These are phyloP conservation scores for Cardiocondyla obscurior DNA, from an alignment of 1,140 invertebrate species.

Conservation along the genomic window DNA sequence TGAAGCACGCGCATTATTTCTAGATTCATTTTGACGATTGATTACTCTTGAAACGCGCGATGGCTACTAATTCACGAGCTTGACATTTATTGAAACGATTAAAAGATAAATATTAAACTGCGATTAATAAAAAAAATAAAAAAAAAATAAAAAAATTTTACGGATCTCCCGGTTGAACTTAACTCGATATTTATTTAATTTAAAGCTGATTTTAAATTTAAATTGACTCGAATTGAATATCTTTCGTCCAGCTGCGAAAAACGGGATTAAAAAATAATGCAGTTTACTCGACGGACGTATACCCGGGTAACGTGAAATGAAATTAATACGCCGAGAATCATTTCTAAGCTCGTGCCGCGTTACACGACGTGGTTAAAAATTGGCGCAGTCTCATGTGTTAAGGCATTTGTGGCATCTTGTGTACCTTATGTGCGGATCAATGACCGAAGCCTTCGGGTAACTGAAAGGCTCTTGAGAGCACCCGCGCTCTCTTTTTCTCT, in stretches of 20 bases:
- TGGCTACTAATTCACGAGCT: not conserved
- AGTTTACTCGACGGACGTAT: not conserved
- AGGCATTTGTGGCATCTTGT: conserved; percentile 25
- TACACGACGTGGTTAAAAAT: not conserved
- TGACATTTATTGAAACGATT: not conserved
- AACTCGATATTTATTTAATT: not conserved
- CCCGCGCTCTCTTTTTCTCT: conserved; percentile 20
- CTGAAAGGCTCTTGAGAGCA: conserved; percentile 68
- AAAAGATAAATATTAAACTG: not conserved
- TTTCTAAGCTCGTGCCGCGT: not conserved
- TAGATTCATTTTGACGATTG: not conserved
- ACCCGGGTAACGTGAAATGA: not conserved
- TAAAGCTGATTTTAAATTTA: not conserved
- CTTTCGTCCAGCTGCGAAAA: not conserved
- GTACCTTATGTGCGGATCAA: conserved; percentile 73
- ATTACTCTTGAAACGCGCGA: not conserved
- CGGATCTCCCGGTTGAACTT: not conserved
- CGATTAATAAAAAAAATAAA: not conserved
- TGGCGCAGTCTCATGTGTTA: not conserved
- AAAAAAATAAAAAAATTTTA: too few relatives aligned
- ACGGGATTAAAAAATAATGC: not conserved
- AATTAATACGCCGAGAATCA: not conserved
- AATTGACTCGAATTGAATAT: not conserved
- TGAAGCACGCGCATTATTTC: not conserved
- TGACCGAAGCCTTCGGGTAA: conserved; percentile 73